Evolutionary conservation across 2,113 vertebrate species (phyloP).

Genomic region (Choloepus hoffmanni): DNA sequence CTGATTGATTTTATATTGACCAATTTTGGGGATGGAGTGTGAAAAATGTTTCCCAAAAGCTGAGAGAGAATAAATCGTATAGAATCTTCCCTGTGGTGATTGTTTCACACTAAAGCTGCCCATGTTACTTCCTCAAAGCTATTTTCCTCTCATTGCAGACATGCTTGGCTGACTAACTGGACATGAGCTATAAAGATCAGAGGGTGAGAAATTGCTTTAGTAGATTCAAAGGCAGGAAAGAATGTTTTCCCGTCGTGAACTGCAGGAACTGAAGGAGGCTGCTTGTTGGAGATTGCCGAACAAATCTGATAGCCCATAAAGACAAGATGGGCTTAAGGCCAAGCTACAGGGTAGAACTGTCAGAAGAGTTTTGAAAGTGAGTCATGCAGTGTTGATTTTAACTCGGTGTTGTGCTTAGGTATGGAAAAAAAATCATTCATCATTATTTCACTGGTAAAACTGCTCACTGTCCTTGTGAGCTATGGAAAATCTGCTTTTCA

Average conservation of each 20-base stretch:
- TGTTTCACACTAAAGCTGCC: constrained; percentile 16
- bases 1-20: constrained; percentile 43
- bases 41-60: background rate
- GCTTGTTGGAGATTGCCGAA: constrained; percentile 20
- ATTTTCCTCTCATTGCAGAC: constrained; percentile 60
- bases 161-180: constrained; percentile 62
- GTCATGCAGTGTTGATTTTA: constrained; percentile 63
- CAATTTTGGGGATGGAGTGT: background rate
- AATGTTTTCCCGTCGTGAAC: constrained; percentile 15
- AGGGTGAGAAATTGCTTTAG: constrained; percentile 59
- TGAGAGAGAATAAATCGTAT: background rate
- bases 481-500: background rate
- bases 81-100: background rate
- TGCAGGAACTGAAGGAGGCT: background rate
- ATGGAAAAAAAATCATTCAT: constrained; percentile 26
- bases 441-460: constrained; percentile 56
- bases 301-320: constrained; percentile 62
- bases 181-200: constrained; percentile 54
- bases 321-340: constrained; percentile 55
- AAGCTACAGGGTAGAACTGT: constrained; percentile 36
- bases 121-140: constrained; percentile 13
- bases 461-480: background rate
- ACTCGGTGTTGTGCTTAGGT: constrained; percentile 24
- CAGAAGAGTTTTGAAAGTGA: constrained; percentile 54
- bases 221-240: constrained; percentile 60